These are phyloP conservation scores for Manacus vitellinus DNA, from an alignment of 2,113 vertebrate species.

Conservation along the genomic window DNA sequence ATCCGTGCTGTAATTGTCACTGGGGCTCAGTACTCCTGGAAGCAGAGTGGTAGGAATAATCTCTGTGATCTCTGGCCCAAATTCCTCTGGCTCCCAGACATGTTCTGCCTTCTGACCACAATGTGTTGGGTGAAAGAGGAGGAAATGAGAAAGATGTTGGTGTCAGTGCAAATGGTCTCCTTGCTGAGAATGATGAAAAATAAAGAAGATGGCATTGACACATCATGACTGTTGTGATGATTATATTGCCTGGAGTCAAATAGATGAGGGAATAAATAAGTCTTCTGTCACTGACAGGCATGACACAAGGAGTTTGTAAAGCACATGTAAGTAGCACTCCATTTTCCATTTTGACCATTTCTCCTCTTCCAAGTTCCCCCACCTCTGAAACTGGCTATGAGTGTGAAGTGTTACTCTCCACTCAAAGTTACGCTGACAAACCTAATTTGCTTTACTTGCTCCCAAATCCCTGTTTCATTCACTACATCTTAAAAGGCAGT, in stretches of 20 bases:
- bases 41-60: neutral
- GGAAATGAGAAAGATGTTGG: neutral
- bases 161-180: neutral
- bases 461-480: conserved; percentile 5
- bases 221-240: neutral
- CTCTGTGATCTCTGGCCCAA: neutral
- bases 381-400: neutral
- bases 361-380: neutral
- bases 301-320: conserved; percentile 2
- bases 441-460: conserved; percentile 12
- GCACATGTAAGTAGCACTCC: neutral
- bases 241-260: conserved; percentile 18
- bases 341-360: conserved; percentile 27
- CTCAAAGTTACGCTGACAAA: conserved; percentile 11
- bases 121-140: neutral
- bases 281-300: neutral
- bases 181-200: neutral
- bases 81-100: neutral
- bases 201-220: neutral
- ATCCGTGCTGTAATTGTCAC: neutral
- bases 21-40: neutral
- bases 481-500: conserved; percentile 9
- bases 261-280: conserved; percentile 22
- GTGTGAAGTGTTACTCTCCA: neutral
- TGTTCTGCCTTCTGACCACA: neutral